Evolutionary conservation across 2,797 vertebrate species (phyloP).

Genomic region (Poecilia picta): DNA sequence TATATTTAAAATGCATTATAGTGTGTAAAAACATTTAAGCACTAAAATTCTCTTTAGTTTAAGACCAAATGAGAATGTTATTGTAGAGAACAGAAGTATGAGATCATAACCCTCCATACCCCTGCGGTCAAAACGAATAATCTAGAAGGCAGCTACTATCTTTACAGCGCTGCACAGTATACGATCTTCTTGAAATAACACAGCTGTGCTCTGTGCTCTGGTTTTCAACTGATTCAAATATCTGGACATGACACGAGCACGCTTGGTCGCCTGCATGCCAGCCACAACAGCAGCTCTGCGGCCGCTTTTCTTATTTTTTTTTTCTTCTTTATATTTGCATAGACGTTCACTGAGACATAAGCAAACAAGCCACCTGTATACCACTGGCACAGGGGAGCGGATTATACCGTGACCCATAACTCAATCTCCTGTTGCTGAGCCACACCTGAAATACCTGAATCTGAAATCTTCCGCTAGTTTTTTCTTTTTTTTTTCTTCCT

Average conservation of each 20-base stretch:
- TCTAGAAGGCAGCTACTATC: constrained; percentile 36
- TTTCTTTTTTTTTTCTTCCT: not conserved
- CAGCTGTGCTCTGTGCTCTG: constrained; percentile 12
- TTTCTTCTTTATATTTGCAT: constrained; percentile 52
- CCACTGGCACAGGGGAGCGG: constrained; percentile 9
- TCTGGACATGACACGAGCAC: constrained; percentile 42
- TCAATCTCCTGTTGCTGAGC: constrained; percentile 4
- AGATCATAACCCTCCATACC: constrained; percentile 14
- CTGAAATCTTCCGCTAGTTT: not conserved
- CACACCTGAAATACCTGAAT: constrained; percentile 4
- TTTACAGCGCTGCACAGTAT: constrained; percentile 29
- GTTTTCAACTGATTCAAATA: constrained; percentile 44
- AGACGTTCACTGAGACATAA: constrained; percentile 32
- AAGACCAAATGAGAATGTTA: not conserved
- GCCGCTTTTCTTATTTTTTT: not conserved
- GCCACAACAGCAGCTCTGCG: constrained; percentile 26
- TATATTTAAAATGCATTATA: not conserved
- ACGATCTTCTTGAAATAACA: constrained; percentile 39
- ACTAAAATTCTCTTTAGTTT: not conserved
- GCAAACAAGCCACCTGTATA: constrained; percentile 59
- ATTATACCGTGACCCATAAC: constrained; percentile 17
- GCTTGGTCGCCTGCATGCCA: constrained; percentile 24
- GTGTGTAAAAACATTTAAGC: not conserved
- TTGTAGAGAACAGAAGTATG: constrained; percentile 5
- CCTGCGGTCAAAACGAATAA: constrained; percentile 19